Evolutionary conservation across 2,888 invertebrate species (phyloP), one percentile per base, ranked within the genome.

Genomic region (Dolichomitus sp.): DNA sequence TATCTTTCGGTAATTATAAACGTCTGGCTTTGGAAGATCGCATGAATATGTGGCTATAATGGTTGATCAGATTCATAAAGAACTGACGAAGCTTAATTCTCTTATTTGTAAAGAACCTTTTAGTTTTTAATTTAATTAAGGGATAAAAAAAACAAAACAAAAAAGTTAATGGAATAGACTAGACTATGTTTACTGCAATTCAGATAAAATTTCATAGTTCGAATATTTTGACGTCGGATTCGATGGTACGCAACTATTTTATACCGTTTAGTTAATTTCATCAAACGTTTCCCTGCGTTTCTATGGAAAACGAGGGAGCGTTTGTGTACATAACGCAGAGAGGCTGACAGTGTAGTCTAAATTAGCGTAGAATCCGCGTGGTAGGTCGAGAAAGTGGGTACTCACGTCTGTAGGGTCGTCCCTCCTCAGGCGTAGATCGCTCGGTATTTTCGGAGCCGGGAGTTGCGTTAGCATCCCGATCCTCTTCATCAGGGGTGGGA

Each of bases 401-500:
- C 94, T 94, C 89, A 94, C 94, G 94, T 93, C 94, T 90, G 83
- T 93, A 94, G 30, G 94, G 93, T 78, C 94, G 92, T 88, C 94
- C 94, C 85, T 94, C 94, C 87, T 94, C 94, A 2, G 94, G 94
- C 45, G 94, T 94, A 33, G 94, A 94, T n/a, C 94, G 90, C 81
- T 94, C 94, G 61, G 94, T 94, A 80, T 94, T 94, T 84, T 94
- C 94, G n/a, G 94, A 94, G 45, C 94, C 94, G 2, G 94, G 94
- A 0, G 94, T 94, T 2, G 93, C 94, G 80, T 94, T 94, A 14
- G 93, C 91, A 61, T 94, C 94, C 33, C 94, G 91, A 68, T 94
- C 93, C 73, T 93, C 93, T 59, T 93, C 93, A 45, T 93, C 93
- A 40, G 92, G 90, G 0, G 91, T 92, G 4, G 89, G 87, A 6